Base-by-base conservation (phyloP, 2,113 vertebrate species). In the Notothenia rossii region DNA sequence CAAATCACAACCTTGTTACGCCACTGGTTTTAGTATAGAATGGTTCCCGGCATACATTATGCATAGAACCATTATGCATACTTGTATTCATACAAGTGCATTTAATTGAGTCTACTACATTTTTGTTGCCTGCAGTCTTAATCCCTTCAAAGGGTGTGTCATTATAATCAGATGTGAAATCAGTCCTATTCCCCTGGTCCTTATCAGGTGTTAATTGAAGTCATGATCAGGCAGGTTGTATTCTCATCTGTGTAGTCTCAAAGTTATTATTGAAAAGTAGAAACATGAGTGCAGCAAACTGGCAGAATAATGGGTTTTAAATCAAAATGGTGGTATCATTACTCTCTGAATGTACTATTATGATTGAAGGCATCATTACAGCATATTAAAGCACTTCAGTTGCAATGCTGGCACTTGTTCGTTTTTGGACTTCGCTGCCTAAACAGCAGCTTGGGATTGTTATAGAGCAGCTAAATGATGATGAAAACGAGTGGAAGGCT, bases 401-500 rank as follows among this genome's bases (percentile, higher is more conserved):
- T 68, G 62, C 59, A 66, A 22, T 1, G 22, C 58, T 90, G 89
- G 87, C 82, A 72, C 63, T 86, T 85, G 82, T 85, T 83, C 1
- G 58, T 81, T 85, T 75, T 86, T 83, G 77, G 77, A 84, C 82
- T 46, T 50, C 3, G 10, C 33, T 46, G 75, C 58, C 48, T 36
- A 46, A 85, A 80, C 85, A 88, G 85, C 84, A 72, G 85, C 70
- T 73, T 79, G 81, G 83, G 75, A 54, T 88, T 88, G 88, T 85
- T 83, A 55, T 54, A 29, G 46, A 62, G 74, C 61, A 5, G 62
- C 68, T 80, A 86, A 87, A 91, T 84, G 79, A 87, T 87, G 91
- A 88, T 88, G 91, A 87, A 85, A 87, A 86, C 3, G 54, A 88
- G 86, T 86, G 77, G 72, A 88, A 77, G 81, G 67, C 51, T 69